Evolutionary conservation across 2,797 vertebrate species (phyloP).

Genomic region (Cyclura pinguis): DNA sequence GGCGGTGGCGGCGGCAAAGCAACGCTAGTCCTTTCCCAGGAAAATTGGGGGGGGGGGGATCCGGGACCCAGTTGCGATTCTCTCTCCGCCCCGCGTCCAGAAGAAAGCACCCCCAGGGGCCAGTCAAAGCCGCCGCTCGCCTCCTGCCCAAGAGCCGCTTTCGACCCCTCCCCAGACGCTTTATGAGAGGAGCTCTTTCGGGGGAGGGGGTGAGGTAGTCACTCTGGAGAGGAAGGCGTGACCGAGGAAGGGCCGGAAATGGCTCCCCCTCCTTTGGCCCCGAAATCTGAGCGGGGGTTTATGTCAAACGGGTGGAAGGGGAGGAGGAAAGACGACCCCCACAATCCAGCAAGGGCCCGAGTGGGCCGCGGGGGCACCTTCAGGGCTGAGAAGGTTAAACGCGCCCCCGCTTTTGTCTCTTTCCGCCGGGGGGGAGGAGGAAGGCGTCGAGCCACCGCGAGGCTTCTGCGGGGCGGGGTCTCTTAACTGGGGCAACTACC

Average conservation of each 20-base stretch:
- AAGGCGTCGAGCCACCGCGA: too few relatives aligned
- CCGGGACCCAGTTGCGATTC: background rate
- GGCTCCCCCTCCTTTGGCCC: background rate
- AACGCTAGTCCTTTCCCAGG: background rate
- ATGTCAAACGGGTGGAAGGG: background rate
- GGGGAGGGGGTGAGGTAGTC: too few relatives aligned
- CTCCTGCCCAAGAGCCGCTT: background rate
- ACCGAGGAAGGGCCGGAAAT: background rate
- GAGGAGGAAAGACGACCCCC: background rate
- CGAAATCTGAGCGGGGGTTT: too few relatives aligned
- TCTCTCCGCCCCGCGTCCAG: background rate
- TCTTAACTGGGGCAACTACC: background rate
- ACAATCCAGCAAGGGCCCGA: background rate
- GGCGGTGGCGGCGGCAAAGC: background rate
- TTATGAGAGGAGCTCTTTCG: background rate
- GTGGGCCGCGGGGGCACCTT: too few relatives aligned
- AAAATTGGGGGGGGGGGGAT: background rate
- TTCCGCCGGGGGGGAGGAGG: background rate
- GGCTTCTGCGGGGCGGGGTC: background rate
- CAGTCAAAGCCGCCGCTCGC: background rate
- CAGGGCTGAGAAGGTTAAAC: background rate
- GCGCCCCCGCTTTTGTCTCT: background rate
- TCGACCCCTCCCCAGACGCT: too few relatives aligned
- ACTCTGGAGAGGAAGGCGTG: background rate
- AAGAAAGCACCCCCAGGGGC: background rate